These are phyloP conservation scores for Campylorhamphus procurvoides DNA, from an alignment of 2,113 vertebrate genomes.

Conservation along the genomic window DNA sequence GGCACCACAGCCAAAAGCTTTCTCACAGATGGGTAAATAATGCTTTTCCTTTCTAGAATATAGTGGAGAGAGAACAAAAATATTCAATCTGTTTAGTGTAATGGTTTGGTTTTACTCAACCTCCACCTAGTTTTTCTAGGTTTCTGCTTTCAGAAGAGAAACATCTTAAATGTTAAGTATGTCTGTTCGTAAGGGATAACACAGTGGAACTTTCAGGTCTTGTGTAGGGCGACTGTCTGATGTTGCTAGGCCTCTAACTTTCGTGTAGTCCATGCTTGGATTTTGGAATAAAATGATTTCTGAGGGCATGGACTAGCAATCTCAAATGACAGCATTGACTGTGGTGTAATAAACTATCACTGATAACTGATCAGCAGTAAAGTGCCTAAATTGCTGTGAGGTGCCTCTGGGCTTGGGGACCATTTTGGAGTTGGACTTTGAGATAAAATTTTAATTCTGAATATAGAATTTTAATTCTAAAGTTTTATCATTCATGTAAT, in stretches of 20 bases:
- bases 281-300: not conserved
- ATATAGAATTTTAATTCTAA: not conserved
- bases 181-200: not conserved
- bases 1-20: slow-evolving; percentile 88
- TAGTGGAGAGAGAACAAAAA: not conserved
- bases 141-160: not conserved
- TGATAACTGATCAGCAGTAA: not conserved
- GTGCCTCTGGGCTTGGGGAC: not conserved
- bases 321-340: not conserved
- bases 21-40: slow-evolving; percentile 86
- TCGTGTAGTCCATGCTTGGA: not conserved
- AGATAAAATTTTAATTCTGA: not conserved
- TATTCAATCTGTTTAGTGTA: not conserved
- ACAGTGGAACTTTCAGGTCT: not conserved
- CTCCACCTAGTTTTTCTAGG: not conserved
- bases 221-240: not conserved
- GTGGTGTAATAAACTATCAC: not conserved
- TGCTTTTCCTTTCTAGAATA: not conserved
- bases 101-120: not conserved
- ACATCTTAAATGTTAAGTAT: not conserved
- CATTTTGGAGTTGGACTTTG: not conserved
- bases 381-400: not conserved
- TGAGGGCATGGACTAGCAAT: not conserved
- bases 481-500: not conserved
- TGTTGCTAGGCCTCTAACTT: not conserved